A percentile compares a stretch with the other conserved stretches of the same genome.
These are phyloP conservation scores for Drosophila gunungcola DNA, from an alignment of 1,140 invertebrate genomes.

Conservation along the genomic window DNA sequence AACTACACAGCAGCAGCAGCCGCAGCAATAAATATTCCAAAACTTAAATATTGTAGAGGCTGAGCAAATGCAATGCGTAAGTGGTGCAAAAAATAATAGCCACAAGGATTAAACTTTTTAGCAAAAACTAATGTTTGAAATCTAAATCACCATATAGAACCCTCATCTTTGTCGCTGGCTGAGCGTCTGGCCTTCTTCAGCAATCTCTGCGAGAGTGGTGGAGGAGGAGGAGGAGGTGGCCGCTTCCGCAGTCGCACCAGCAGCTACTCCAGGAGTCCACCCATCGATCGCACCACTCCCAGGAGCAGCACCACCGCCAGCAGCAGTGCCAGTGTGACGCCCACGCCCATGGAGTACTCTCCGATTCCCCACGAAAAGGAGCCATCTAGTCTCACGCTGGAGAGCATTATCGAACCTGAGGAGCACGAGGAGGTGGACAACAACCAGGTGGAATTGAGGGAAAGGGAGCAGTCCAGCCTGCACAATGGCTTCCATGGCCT, in stretches of 20 bases:
- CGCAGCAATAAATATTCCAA: conserved; percentile 31
- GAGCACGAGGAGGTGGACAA: conserved; percentile 4
- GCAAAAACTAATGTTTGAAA: conserved; percentile 4
- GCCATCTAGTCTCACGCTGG: conserved; percentile 38
- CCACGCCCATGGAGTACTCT: conserved; percentile 70
- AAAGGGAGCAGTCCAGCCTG: conserved; percentile 1
- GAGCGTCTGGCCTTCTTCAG: conserved; percentile 80
- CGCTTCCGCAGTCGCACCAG: conserved; percentile 48
- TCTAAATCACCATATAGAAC: conserved; percentile 50
- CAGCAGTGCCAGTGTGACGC: conserved; percentile 67
- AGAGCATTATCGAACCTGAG: conserved; percentile 28
- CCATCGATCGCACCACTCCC: conserved; percentile 57
- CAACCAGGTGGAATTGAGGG: conserved; percentile 1
- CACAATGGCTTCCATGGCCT: conserved; percentile 46
- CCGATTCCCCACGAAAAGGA: conserved; percentile 32
- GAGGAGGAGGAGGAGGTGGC: conserved; percentile 31
- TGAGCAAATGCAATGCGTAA: conserved; percentile 65
- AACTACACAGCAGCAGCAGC: conserved; percentile 23
- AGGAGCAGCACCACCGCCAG: conserved; percentile 63
- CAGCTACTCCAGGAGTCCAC: conserved; percentile 63
- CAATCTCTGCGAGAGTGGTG: conserved; percentile 61
- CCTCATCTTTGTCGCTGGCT: conserved; percentile 77
- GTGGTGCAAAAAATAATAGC: conserved; percentile 14
- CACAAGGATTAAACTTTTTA: not conserved
- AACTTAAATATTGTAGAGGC: not conserved